Conservation (phyloP, 2,113 vertebrate species). For the Verasper variegatus region DNA sequence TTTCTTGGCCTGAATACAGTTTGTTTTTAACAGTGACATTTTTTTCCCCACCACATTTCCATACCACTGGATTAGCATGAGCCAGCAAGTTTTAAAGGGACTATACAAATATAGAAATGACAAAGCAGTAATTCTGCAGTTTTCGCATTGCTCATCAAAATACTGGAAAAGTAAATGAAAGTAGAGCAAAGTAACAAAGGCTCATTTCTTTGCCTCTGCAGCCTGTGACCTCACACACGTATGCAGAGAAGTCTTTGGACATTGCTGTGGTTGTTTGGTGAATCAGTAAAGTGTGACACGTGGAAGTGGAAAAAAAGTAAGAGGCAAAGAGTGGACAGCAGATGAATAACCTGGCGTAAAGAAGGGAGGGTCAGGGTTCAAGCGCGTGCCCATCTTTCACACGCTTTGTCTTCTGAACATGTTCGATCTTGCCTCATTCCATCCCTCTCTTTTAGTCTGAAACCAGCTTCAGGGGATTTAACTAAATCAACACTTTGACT, state of each 20-base stretch:
- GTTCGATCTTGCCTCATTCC: constrained; percentile 33
- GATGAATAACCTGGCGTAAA: no score
- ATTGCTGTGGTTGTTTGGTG: not conserved
- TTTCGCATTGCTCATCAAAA: not conserved
- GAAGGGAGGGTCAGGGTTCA: not conserved
- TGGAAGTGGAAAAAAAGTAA: not conserved
- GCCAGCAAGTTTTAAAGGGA: no score
- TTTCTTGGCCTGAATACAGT: no score
- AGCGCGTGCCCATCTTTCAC: constrained; percentile 17
- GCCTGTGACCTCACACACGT: not conserved
- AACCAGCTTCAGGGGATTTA: constrained; percentile 21
- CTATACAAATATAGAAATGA: no score
- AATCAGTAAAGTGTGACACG: not conserved
- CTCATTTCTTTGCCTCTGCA: not conserved
- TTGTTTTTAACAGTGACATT: no score
- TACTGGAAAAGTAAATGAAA: not conserved
- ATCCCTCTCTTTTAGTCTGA: not conserved
- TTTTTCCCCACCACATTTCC: no score
- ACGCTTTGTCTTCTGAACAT: constrained; percentile 30
- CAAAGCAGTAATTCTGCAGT: not conserved
- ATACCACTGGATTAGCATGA: no score
- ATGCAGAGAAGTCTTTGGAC: not conserved
- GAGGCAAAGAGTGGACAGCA: no score
- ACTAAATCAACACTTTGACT: constrained; percentile 10
- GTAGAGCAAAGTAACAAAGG: not conserved